These are phyloP conservation scores for Idaea aversata DNA, from an alignment of 2,888 invertebrate genomes.

Conservation along the genomic window DNA sequence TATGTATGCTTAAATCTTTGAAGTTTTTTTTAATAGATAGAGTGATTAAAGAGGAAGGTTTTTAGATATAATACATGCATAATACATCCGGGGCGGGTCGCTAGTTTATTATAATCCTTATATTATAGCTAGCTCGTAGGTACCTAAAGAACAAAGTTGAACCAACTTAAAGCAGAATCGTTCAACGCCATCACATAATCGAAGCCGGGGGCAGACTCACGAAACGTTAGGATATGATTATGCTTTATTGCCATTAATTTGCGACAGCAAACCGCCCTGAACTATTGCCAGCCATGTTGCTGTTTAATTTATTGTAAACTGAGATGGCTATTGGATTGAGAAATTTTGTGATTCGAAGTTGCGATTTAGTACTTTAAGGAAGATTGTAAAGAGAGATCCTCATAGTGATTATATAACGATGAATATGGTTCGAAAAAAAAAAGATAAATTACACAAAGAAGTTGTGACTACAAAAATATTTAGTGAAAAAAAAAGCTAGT, in stretches of 20 bases:
- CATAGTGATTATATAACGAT: neutral
- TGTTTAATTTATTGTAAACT: conserved; percentile 1
- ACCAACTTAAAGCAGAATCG: conserved; percentile 26
- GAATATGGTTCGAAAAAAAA: too few relatives aligned
- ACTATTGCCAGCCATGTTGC: conserved; percentile 57
- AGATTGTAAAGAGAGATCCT: neutral
- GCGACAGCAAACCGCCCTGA: conserved; percentile 73
- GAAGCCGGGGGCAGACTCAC: conserved; percentile 56
- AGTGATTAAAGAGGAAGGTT: too few relatives aligned
- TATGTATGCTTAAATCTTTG: too few relatives aligned
- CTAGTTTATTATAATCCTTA: too few relatives aligned
- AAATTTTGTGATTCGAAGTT: neutral
- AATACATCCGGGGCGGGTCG: too few relatives aligned
- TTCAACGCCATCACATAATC: conserved; percentile 54
- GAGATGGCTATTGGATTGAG: neutral
- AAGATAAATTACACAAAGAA: too few relatives aligned
- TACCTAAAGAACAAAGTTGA: neutral
- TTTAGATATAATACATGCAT: too few relatives aligned
- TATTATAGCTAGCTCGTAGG: too few relatives aligned
- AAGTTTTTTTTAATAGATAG: too few relatives aligned
- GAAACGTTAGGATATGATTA: conserved; percentile 71
- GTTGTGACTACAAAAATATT: too few relatives aligned
- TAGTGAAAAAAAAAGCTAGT: too few relatives aligned
- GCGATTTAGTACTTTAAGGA: neutral
- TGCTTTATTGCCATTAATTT: conserved; percentile 77